Evolutionary conservation across 2,797 vertebrate genomes (phyloP), one percentile per base, ranked within the genome.

Genomic region (Helicolenus hilgendorfi): DNA sequence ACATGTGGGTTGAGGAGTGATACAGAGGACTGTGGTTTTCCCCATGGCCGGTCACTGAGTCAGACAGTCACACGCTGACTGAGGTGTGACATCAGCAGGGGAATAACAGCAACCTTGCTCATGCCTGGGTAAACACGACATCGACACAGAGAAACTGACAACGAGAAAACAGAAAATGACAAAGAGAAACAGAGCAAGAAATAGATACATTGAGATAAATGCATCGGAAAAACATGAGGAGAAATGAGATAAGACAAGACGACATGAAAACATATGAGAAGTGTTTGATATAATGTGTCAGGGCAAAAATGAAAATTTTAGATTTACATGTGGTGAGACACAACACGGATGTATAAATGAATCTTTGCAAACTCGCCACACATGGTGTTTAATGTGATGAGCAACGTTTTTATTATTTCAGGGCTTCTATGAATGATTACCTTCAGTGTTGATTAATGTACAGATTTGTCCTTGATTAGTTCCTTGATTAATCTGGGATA

Each of bases 21-120:
- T 79, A 72, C 22, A 65, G 29, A 86, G 62, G 79, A 70, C 64
- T 73, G 58, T 33, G 79, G 72, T 89, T 89, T 79, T 41, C 76
- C 33, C 63, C 79, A 74, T 64, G 65, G 70, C 77, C 33, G 36
- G 56, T 77, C 86, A 84, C 68, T 36, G 69, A 92, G 79, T 89
- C 89, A 89, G 72, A 68, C 59, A 83, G 77, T 79, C 69, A 77
- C 85, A 86, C 69, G 7, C 59, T 78, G 84, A 81, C 70, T 72
- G 69, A 87, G 56, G 29, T 84, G 76, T 80, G 63, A 92, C 76
- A 81, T 67, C 77, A 86, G 41, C 22, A 53, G 10, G 36, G 77
- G 74, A 79, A 84, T 53, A 86, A 72, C 79, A 85, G 38, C 72
- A 67, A 80, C 62, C 64, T n/a, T 65, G 27, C 20, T 15, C 24